Evolutionary conservation across 1,140 invertebrate species (phyloP).

Genomic region (Drosophila ananassae): DNA sequence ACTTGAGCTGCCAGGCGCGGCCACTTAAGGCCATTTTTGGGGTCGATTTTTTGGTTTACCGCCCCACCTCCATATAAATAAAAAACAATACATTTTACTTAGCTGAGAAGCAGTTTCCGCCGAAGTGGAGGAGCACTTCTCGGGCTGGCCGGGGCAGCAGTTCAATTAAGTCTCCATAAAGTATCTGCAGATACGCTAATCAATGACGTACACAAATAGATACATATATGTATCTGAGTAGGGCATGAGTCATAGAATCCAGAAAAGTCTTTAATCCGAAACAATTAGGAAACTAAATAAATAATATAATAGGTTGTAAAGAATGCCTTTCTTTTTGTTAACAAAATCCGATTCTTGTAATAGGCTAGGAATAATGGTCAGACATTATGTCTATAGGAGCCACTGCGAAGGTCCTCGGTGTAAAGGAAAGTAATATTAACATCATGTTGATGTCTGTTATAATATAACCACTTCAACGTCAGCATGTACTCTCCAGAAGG

Average conservation of each 20-base stretch:
- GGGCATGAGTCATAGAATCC: neutral
- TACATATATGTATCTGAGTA: neutral
- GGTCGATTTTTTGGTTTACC: conserved; percentile 71
- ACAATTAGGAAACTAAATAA: neutral
- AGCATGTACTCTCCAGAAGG: neutral
- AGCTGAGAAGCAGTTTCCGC: conserved; percentile 44
- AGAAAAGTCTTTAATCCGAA: conserved; percentile 45
- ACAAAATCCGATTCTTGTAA: too few species aligned
- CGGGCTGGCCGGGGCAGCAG: conserved; percentile 42
- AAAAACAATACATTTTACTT: conserved; percentile 80
- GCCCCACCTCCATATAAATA: conserved; percentile 20
- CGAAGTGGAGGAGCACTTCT: conserved; percentile 45
- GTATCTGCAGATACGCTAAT: conserved; percentile 77
- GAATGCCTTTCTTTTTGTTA: too few species aligned
- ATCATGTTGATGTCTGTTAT: neutral
- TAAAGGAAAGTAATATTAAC: neutral
- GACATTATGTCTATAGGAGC: conserved; percentile 2
- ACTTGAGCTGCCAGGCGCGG: conserved; percentile 53
- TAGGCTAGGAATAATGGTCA: neutral
- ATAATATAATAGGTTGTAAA: neutral
- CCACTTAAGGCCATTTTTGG: conserved; percentile 79
- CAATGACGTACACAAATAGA: conserved; percentile 63
- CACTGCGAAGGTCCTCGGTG: neutral
- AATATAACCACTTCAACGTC: neutral
- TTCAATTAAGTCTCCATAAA: conserved; percentile 82